Evolutionary conservation across 2,888 invertebrate species (phyloP).

Genomic region (Dicyrtomina minuta): DNA sequence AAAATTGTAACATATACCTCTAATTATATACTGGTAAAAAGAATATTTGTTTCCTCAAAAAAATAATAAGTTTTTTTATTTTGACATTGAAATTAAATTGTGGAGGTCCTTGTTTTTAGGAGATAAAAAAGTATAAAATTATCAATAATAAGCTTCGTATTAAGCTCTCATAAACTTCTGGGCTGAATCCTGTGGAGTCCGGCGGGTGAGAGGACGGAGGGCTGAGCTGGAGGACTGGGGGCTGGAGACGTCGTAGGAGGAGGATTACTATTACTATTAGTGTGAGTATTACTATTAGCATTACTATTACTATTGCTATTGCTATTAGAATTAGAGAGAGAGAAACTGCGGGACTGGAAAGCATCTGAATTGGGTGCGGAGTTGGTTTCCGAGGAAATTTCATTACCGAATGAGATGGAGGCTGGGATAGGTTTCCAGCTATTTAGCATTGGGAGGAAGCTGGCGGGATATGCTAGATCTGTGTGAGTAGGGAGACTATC

Average conservation of each 20-base stretch:
- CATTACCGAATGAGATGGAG: neutral
- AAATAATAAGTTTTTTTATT: no score
- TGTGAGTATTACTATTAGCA: neutral
- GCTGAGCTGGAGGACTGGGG: no score
- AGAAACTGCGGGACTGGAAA: neutral
- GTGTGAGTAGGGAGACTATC: neutral
- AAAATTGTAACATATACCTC: no score
- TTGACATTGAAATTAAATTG: no score
- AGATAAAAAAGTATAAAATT: no score
- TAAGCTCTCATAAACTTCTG: neutral
- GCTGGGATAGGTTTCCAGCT: conserved; percentile 26
- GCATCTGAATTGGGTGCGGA: neutral
- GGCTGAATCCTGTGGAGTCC: conserved; percentile 15
- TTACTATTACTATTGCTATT: neutral
- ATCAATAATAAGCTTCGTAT: neutral
- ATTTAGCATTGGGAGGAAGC: conserved; percentile 10
- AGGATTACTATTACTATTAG: neutral
- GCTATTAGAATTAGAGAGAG: neutral
- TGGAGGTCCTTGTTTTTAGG: no score
- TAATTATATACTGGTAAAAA: no score
- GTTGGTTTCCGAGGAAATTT: neutral
- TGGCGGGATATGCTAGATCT: neutral
- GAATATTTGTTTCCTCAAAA: no score
- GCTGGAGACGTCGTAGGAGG: no score
- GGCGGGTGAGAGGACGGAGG: no score